A percentile compares a stretch with the other conserved stretches of the same genome.
These are phyloP conservation scores for Artemia sp. DNA, from an alignment of 2,888 invertebrate species.

Conservation along the genomic window DNA sequence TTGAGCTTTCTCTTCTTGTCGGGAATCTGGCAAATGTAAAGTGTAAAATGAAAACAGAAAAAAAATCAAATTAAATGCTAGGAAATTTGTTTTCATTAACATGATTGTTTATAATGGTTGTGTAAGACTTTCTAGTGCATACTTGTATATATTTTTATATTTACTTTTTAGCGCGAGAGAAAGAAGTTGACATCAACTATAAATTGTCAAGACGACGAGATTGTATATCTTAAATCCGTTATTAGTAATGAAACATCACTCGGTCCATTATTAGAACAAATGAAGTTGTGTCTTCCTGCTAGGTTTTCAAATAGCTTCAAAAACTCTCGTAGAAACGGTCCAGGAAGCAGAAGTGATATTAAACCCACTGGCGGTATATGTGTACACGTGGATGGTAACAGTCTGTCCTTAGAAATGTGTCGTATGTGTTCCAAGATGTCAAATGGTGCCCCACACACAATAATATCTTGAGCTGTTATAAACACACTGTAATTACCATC, in stretches of 20 bases:
- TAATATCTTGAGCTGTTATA: not conserved
- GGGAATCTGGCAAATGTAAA: too few species aligned
- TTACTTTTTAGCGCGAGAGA: conserved; percentile 16
- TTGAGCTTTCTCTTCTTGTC: too few species aligned
- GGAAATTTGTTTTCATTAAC: too few species aligned
- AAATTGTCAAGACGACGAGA: conserved; percentile 20
- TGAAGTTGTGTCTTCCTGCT: conserved; percentile 15
- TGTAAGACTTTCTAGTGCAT: too few species aligned
- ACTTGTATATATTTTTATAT: too few species aligned
- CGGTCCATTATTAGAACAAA: conserved; percentile 14
- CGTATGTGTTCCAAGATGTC: conserved; percentile 21
- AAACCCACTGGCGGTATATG: conserved; percentile 22
- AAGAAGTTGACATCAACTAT: conserved; percentile 17
- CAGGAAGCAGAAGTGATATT: not conserved
- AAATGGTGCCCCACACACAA: conserved; percentile 19
- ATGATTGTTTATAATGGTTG: too few species aligned
- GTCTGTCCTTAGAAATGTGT: conserved; percentile 21
- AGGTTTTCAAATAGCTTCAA: conserved; percentile 21
- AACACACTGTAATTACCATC: too few species aligned
- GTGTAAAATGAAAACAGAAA: too few species aligned
- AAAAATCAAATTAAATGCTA: too few species aligned
- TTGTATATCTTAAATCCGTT: conserved; percentile 20
- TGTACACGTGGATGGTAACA: conserved; percentile 21
- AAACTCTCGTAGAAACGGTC: conserved; percentile 12
- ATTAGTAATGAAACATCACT: conserved; percentile 21